phyloP scores from a whole-genome alignment of 2,113 vertebrate species.

The Phodopus roborovskii region DNA sequence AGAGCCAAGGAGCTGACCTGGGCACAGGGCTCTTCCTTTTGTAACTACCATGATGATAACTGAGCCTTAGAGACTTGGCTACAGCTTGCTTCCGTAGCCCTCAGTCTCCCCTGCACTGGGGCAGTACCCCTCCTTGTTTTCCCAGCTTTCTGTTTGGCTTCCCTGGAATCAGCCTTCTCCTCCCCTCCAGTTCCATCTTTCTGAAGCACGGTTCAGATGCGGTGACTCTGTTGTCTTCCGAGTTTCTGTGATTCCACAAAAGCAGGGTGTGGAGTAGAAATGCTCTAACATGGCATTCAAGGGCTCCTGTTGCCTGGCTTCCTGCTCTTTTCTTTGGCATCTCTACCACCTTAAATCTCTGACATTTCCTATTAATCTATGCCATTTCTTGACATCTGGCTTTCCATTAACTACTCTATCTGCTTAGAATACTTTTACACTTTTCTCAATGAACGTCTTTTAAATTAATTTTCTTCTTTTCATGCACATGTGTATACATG shows the following conservation, averaged over 20 bases:
- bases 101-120: background rate
- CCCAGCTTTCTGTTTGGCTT: background rate
- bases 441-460: background rate
- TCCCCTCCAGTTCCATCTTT: background rate
- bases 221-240: background rate
- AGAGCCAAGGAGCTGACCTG: background rate
- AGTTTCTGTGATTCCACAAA: background rate
- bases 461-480: background rate
- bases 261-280: background rate
- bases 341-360: background rate
- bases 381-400: background rate
- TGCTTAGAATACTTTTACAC: constrained; percentile 15
- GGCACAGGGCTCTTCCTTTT: background rate
- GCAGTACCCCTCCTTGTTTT: background rate
- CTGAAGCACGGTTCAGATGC: background rate
- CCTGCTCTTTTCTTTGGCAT: background rate
- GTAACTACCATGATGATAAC: background rate
- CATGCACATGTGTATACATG: background rate
- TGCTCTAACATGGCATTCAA: background rate
- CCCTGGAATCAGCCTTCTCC: background rate
- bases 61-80: background rate
- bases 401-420: background rate
- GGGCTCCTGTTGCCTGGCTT: background rate
- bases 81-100: background rate
- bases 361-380: background rate